A percentile compares a stretch with the other conserved stretches of the same genome.
Evolutionary conservation across 1,140 invertebrate species (phyloP).

Genomic region (Whitmania pigra): DNA sequence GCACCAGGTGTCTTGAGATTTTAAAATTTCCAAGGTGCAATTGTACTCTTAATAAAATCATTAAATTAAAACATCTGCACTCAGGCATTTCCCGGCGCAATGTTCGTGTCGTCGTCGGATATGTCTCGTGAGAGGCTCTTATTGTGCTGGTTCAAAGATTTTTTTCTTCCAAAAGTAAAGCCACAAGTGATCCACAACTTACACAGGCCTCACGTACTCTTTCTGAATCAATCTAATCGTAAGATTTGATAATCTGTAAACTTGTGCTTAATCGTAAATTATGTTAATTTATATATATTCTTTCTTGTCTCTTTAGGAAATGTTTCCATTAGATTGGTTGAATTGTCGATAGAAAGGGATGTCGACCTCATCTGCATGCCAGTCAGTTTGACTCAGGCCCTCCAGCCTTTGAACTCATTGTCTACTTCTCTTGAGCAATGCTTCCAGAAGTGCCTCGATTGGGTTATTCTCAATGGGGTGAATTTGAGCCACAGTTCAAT

Average conservation of each 20-base stretch:
- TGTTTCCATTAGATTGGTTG: slow-evolving; percentile 6
- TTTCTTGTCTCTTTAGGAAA: neutral
- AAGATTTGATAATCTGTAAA: neutral
- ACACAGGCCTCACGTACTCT: neutral
- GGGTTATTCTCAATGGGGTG: no score
- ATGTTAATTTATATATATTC: no score
- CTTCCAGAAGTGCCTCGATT: no score
- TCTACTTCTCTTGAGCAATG: neutral
- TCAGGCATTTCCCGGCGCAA: slow-evolving; percentile 19
- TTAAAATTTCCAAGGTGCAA: no score
- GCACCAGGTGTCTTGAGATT: neutral
- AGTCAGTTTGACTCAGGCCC: neutral
- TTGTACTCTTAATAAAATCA: no score
- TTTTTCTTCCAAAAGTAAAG: slow-evolving; percentile 19
- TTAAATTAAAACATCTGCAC: no score
- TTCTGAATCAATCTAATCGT: neutral
- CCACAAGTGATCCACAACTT: neutral
- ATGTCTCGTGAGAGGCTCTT: slow-evolving; percentile 13
- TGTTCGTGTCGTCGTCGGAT: slow-evolving; percentile 13
- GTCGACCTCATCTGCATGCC: neutral
- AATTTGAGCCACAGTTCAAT: neutral
- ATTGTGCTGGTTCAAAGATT: slow-evolving; percentile 23
- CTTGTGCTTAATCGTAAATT: no score
- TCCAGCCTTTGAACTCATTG: slow-evolving; percentile 7
- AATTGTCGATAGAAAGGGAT: neutral